phyloP scores from a whole-genome alignment of 2,113 vertebrate species.

The Condylura cristata region DNA sequence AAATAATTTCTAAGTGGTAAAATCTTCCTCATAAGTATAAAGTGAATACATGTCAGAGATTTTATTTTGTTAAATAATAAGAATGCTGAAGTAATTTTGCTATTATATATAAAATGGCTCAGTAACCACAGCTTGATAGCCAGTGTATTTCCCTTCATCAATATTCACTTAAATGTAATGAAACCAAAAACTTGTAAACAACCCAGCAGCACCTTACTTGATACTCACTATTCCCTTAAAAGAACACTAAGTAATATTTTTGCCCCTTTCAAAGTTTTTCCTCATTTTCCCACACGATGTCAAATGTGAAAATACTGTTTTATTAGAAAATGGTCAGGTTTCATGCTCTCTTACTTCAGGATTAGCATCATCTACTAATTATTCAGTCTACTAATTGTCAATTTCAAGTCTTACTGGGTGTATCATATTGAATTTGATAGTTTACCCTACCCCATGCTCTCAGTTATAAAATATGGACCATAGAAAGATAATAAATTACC shows the following conservation, averaged over 20 bases:
- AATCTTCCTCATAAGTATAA: not conserved
- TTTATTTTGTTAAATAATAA: slow-evolving; percentile 3
- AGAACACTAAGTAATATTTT: slow-evolving; percentile 6
- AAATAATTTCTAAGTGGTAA: not conserved
- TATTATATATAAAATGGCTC: slow-evolving; percentile 20
- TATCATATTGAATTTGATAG: slow-evolving; percentile 1
- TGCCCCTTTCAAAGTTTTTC: slow-evolving; percentile 30
- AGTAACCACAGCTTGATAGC: not conserved
- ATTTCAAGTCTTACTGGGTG: not conserved
- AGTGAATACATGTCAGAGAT: not conserved
- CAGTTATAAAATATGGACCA: not conserved
- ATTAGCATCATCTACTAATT: not conserved
- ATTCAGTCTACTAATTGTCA: not conserved
- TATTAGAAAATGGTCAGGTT: not conserved
- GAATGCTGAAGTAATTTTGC: slow-evolving; percentile 9
- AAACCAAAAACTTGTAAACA: not conserved
- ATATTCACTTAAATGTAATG: not conserved
- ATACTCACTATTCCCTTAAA: not conserved
- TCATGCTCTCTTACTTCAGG: not conserved
- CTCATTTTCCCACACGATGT: not conserved
- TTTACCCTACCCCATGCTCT: not conserved
- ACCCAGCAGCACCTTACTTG: not conserved
- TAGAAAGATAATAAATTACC: slow-evolving; percentile 35
- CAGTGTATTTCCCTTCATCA: not conserved
- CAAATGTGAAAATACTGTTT: slow-evolving; percentile 48